These are phyloP conservation scores for Tetranychus urticae DNA, from an alignment of 1,140 invertebrate species.

Conservation along the genomic window DNA sequence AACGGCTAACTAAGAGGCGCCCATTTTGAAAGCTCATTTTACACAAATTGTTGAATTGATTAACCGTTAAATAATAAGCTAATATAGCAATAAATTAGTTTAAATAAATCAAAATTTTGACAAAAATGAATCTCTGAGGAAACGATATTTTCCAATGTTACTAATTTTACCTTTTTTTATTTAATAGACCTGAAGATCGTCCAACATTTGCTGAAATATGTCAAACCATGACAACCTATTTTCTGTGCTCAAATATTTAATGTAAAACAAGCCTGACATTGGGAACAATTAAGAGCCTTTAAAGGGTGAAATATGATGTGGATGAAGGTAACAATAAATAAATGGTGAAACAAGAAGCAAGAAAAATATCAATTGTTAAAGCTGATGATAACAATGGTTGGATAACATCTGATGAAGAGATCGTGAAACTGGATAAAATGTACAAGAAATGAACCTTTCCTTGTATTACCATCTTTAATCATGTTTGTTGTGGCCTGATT, in stretches of 20 bases:
- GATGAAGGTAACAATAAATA: no score
- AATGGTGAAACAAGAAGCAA: no score
- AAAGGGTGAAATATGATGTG: no score
- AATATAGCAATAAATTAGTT: not conserved
- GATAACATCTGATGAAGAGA: no score
- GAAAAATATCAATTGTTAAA: no score
- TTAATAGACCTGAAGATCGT: conserved; percentile 14
- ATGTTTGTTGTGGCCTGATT: no score
- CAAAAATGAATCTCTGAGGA: not conserved
- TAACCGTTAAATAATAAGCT: not conserved
- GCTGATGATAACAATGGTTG: no score
- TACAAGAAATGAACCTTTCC: no score
- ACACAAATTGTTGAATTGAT: not conserved
- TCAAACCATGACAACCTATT: conserved; percentile 8
- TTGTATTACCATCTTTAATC: no score
- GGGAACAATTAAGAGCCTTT: no score
- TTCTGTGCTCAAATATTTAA: not conserved
- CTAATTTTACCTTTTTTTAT: not conserved
- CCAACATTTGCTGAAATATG: conserved; percentile 12
- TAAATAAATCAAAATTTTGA: not conserved
- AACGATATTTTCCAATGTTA: not conserved
- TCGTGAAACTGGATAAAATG: no score
- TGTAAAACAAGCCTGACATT: not conserved
- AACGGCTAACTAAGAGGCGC: not conserved
- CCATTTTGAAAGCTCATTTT: not conserved